These are phyloP conservation scores for Sminthurinus aureus DNA, from an alignment of 2,888 invertebrate species.

Conservation along the genomic window DNA sequence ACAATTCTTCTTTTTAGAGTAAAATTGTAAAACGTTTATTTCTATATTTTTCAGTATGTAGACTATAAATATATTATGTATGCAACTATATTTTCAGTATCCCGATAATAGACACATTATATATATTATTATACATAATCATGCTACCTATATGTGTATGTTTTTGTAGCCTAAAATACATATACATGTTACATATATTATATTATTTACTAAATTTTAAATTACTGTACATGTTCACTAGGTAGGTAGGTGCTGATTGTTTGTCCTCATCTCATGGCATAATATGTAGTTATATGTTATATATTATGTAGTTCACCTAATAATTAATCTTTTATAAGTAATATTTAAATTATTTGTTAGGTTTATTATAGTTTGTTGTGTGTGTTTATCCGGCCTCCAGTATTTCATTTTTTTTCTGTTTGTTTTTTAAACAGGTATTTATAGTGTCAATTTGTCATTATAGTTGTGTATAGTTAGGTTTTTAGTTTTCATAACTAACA, in stretches of 20 bases:
- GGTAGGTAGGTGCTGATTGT: constrained; percentile 26
- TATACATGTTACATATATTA: not conserved
- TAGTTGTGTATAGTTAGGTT: not conserved
- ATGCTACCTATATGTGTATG: not conserved
- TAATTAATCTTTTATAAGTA: no score
- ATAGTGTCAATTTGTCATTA: not conserved
- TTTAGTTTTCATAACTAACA: not conserved
- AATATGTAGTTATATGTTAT: not conserved
- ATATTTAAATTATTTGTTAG: no score
- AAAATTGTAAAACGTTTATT: no score
- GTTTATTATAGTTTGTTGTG: no score
- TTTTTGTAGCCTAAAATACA: not conserved
- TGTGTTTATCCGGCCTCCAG: not conserved
- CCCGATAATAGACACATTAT: not conserved
- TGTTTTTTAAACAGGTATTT: not conserved
- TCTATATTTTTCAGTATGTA: not conserved
- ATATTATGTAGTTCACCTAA: no score
- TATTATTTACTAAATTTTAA: not conserved
- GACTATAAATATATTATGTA: not conserved
- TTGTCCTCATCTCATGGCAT: constrained; percentile 11
- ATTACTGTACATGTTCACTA: constrained; percentile 15
- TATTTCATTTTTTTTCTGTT: not conserved
- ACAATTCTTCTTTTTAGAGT: no score
- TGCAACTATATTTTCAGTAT: not conserved
- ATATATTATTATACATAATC: not conserved